A percentile compares a stretch with the other conserved stretches of the same genome.
These are phyloP conservation scores for Porites divaricata DNA, from an alignment of 92 coral and sea anemone genomes.

Conservation along the genomic window DNA sequence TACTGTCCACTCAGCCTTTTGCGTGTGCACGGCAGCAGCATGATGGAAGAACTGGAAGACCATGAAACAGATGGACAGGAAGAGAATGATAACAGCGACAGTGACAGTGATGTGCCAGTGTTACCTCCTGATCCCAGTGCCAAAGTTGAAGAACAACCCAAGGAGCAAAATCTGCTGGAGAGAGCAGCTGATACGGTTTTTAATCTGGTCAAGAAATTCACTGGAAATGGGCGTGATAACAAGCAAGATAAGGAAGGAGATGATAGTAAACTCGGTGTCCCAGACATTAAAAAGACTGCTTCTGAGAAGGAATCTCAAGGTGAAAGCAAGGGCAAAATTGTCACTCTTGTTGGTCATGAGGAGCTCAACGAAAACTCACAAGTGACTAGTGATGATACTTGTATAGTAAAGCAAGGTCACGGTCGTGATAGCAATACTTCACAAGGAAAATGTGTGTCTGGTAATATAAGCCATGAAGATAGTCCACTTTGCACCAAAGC, in stretches of 20 bases:
- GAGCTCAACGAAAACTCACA: constrained; percentile 57
- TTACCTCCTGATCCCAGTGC: constrained; percentile 84
- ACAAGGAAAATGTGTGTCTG: constrained; percentile 10
- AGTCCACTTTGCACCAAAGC: constrained; percentile 31
- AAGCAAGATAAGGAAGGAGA: background rate
- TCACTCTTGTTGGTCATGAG: constrained; percentile 76
- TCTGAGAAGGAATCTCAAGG: constrained; percentile 24
- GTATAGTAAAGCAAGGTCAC: background rate
- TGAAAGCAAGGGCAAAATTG: constrained; percentile 65
- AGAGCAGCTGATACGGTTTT: constrained; percentile 92
- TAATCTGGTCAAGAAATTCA: constrained; percentile 87
- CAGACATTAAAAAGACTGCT: constrained; percentile 6
- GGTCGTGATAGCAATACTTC: constrained; percentile 5
- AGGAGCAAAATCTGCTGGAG: constrained; percentile 69
- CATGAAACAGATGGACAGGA: constrained; percentile 90
- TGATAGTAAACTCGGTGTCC: background rate
- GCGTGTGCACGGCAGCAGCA: constrained; percentile 91
- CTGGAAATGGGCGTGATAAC: constrained; percentile 56
- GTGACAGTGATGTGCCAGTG: constrained; percentile 71
- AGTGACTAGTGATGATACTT: background rate
- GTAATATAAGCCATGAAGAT: constrained; percentile 1
- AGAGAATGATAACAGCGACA: constrained; percentile 56
- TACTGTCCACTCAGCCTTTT: constrained; percentile 96
- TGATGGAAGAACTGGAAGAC: constrained; percentile 98
- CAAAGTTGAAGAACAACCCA: constrained; percentile 63